Evolutionary conservation across 2,797 vertebrate species (phyloP).

Genomic region (Oreochromis grahami): DNA sequence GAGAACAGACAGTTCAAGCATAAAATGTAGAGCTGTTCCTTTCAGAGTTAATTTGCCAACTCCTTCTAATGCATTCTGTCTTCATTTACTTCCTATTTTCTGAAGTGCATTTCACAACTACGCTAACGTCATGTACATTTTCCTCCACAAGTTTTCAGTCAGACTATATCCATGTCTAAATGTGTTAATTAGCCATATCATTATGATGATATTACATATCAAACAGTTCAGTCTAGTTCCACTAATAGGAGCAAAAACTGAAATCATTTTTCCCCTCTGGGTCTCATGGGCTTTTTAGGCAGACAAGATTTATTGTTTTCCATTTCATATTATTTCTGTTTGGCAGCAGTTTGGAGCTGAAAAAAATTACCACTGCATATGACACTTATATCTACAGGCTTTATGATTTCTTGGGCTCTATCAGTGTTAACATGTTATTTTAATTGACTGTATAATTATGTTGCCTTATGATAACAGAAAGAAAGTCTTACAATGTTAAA

Average conservation of each 20-base stretch:
- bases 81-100: constrained; percentile 2
- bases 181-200: constrained; percentile 14
- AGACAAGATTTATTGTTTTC: not conserved
- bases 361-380: not conserved
- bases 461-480: not conserved
- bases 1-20: constrained; percentile 26
- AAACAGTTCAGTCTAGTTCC: not conserved
- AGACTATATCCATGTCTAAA: not conserved
- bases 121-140: not conserved
- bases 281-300: not conserved
- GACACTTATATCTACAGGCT: not conserved
- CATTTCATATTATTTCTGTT: not conserved
- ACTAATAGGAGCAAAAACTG: not conserved
- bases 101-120: not conserved
- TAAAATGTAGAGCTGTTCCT: constrained; percentile 35
- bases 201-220: not conserved
- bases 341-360: not conserved
- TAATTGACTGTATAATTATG: not conserved
- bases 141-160: not conserved
- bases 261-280: not conserved
- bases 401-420: not conserved
- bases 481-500: not conserved
- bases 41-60: constrained; percentile 20
- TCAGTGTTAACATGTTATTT: not conserved
- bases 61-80: not conserved